Evolutionary conservation across 2,797 vertebrate genomes (phyloP).

Genomic region (Propithecus deckenii): DNA sequence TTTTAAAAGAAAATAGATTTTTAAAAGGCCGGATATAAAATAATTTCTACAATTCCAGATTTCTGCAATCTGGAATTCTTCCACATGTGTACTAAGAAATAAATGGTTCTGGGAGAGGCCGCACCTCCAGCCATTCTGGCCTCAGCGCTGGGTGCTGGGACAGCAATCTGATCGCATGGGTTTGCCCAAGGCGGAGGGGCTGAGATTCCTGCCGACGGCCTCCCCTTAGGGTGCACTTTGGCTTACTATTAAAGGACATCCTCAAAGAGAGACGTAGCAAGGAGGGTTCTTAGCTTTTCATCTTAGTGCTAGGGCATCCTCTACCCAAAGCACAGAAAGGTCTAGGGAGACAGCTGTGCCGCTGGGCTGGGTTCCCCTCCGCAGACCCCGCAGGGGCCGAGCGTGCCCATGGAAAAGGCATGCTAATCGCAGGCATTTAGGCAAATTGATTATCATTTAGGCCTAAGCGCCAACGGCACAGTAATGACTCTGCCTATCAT

Average conservation of each 20-base stretch:
- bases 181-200: fast-evolving
- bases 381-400: neutral
- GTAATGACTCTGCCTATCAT: constrained; percentile 4
- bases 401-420: neutral
- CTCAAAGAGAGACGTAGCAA: neutral
- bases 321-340: neutral
- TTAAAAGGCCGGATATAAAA: neutral
- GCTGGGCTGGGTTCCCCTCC: neutral
- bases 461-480: neutral
- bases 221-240: neutral
- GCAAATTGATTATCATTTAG: constrained; percentile 46
- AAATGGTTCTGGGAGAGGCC: neutral
- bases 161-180: neutral
- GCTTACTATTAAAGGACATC: neutral
- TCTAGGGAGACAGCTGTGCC: neutral
- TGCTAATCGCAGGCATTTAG: constrained; percentile 13
- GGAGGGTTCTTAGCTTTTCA: neutral
- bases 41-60: too few species aligned
- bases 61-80: neutral
- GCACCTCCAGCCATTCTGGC: fast-evolving
- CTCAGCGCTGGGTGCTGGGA: neutral
- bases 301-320: neutral
- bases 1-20: neutral
- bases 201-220: neutral
- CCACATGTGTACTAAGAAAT: neutral